Conservation (phyloP, 1,140 invertebrate species). For the Drosophila arawakana region DNA sequence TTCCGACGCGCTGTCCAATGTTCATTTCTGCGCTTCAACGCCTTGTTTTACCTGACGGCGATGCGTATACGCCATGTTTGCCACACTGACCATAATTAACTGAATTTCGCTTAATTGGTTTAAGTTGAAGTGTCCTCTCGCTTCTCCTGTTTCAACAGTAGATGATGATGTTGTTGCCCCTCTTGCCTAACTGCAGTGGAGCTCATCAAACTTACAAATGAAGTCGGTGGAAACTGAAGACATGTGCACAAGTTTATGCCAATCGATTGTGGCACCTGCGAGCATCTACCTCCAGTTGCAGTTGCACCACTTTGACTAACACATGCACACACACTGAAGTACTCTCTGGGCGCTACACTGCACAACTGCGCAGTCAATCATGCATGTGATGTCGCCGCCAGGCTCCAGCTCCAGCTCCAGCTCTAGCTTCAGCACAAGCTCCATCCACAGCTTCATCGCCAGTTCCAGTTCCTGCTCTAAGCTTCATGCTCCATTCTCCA, state of each 20-base stretch:
- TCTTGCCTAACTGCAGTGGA: conserved; percentile 17
- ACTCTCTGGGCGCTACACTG: conserved; percentile 62
- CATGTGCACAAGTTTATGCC: conserved; percentile 71
- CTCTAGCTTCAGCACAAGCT: background rate
- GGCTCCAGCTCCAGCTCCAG: conserved; percentile 44
- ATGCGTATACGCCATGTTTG: conserved; percentile 56
- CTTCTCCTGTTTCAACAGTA: background rate
- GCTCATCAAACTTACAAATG: conserved; percentile 65
- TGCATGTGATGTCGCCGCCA: conserved; percentile 80
- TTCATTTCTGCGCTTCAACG: conserved; percentile 26
- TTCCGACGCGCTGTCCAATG: background rate
- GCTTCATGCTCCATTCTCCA: too few relatives aligned
- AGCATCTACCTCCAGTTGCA: background rate
- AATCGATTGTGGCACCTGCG: conserved; percentile 70
- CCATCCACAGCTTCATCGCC: conserved; percentile 1
- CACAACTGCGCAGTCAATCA: conserved; percentile 82
- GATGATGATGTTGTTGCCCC: conserved; percentile 1
- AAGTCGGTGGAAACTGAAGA: conserved; percentile 53
- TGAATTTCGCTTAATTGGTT: conserved; percentile 60
- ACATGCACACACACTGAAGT: conserved; percentile 15
- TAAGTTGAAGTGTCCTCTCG: conserved; percentile 36
- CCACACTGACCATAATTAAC: conserved; percentile 49
- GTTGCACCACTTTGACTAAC: background rate
- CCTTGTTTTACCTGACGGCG: conserved; percentile 17
- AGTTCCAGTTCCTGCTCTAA: conserved; percentile 1